Base-by-base conservation (phyloP, 2,888 invertebrate species). In the Frankliniella fusca region DNA sequence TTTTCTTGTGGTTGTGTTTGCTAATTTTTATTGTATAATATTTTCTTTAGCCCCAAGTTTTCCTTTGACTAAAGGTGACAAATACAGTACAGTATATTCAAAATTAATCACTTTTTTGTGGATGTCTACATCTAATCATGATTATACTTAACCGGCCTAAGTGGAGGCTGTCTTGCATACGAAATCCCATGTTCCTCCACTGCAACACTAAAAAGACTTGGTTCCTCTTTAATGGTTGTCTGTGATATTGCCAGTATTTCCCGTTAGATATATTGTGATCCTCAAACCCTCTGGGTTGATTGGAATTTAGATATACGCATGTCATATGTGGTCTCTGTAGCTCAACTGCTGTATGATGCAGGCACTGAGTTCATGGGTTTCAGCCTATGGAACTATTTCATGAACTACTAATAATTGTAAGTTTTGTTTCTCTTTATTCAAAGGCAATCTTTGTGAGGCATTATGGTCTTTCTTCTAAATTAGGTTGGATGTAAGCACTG, bases 191-290 rank as follows among this genome's bases (percentile, higher is more conserved):
- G 5, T 38, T 38, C 2, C 38, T 38, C 38, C 38, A 38, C 38
- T 38, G 2, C 38, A 38, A 3, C 38, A 3, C 38, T 38, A 38
- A 38, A 38, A 76, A 27, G 9, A 2, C 27, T 76, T 76, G 70
- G 70, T 76, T 76, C 70, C 70, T 76, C 12, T 27, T 27, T 27
- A 27, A 27, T 76, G 70, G 70, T 76, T 76, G 70, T 76, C 70
- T 76, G 70, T 76, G 70, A 76, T 76, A 76, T 76, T 27, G 23
- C 23, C 70, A 76, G 70, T 76, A 76, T 76, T 76, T 76, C 27
- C 27, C 70, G 27, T 76, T 76, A 76, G 70, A 76, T 27, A 27
- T 76, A 70, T 54, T 15, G 1, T 18, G 18, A 15, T 11, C 11
- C 54, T 54, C 54, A 54, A 54, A 20, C 20, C 20, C 18, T 54